Percentiles rank a stretch among this genome's conserved stretches.
Evolutionary conservation across 2,113 vertebrate species (phyloP).

Genomic region (Ptilonorhynchus violaceus): DNA sequence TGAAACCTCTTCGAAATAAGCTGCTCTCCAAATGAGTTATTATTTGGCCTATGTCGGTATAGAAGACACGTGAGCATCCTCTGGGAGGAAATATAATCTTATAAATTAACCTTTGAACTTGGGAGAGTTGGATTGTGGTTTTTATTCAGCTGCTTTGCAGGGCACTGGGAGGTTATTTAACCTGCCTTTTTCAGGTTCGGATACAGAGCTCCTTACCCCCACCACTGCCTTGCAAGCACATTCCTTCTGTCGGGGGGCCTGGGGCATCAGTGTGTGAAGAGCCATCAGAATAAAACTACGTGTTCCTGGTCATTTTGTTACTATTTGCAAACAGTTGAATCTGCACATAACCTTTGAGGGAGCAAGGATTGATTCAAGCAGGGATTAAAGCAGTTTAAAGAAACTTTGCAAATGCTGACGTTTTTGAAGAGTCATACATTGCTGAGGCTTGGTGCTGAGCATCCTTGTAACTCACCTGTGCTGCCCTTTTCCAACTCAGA

Average conservation of each 20-base stretch:
- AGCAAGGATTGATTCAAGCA: slow-evolving; percentile 18
- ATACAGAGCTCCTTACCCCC: not conserved
- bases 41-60: not conserved
- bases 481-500: not conserved
- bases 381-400: slow-evolving; percentile 27
- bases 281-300: not conserved
- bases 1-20: slow-evolving; percentile 53
- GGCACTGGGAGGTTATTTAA: not conserved
- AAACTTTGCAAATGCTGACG: slow-evolving; percentile 28
- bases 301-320: not conserved
- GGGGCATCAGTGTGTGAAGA: not conserved
- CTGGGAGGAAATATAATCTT: slow-evolving; percentile 30
- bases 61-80: slow-evolving; percentile 33
- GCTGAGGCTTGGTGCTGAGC: not conserved
- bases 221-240: fast-evolving
- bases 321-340: slow-evolving; percentile 35
- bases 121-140: not conserved
- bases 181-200: not conserved
- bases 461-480: not conserved
- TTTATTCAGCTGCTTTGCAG: not conserved
- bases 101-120: slow-evolving; percentile 1
- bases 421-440: not conserved
- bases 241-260: not conserved
- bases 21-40: slow-evolving; percentile 41
- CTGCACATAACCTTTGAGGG: slow-evolving; percentile 16